phyloP scores from a whole-genome alignment of 2,113 vertebrate genomes.

The Taurulus bubalis region DNA sequence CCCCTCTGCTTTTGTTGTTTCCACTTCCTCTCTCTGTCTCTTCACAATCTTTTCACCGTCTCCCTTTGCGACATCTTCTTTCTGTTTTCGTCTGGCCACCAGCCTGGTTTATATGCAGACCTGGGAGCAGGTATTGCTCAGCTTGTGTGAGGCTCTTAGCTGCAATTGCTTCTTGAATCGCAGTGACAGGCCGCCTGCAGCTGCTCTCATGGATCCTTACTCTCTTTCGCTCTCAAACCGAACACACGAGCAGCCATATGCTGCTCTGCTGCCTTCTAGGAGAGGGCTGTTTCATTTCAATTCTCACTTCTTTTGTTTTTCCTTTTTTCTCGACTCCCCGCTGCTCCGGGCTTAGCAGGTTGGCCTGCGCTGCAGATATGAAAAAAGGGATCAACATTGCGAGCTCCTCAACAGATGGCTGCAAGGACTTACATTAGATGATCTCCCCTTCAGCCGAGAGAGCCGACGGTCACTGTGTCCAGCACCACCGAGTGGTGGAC shows the following conservation, averaged over 20 bases:
- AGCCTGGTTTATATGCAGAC: constrained; percentile 45
- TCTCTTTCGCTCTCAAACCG: constrained; percentile 33
- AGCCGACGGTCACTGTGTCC: constrained; percentile 45
- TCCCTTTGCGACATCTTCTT: constrained; percentile 16
- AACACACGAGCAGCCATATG: constrained; percentile 56
- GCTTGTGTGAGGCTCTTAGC: constrained; percentile 57
- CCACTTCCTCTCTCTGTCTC: neutral
- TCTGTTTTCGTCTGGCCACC: constrained; percentile 45
- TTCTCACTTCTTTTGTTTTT: constrained; percentile 3
- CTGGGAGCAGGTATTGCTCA: constrained; percentile 43
- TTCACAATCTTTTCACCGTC: constrained; percentile 1
- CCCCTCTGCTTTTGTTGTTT: neutral
- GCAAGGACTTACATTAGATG: constrained; percentile 53
- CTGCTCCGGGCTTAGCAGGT: constrained; percentile 55
- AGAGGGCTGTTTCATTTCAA: constrained; percentile 54
- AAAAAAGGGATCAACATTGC: constrained; percentile 54
- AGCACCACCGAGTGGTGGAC: constrained; percentile 57
- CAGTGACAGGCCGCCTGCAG: constrained; percentile 68
- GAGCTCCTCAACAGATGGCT: constrained; percentile 63
- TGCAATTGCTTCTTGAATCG: constrained; percentile 56
- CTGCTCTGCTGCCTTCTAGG: constrained; percentile 35
- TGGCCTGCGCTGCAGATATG: constrained; percentile 45
- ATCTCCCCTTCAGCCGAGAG: constrained; percentile 60
- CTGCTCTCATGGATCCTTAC: constrained; percentile 48
- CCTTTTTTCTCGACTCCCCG: constrained; percentile 33